Percentiles rank a stretch among this genome's conserved stretches.
These are phyloP conservation scores for Phrynocephalus forsythii DNA, from an alignment of 2,797 vertebrate genomes.

Conservation along the genomic window DNA sequence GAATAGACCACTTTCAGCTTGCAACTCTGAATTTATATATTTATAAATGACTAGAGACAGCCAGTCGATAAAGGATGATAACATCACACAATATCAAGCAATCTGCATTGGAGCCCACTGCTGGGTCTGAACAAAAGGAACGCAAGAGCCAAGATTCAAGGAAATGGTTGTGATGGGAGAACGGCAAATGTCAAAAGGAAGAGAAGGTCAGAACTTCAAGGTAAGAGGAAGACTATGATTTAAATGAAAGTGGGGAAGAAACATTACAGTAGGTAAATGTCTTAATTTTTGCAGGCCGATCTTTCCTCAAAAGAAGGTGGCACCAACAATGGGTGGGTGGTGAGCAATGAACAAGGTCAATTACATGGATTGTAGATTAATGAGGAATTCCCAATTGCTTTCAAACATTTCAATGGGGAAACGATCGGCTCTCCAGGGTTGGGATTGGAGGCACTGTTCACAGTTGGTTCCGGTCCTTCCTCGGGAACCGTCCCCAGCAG, in stretches of 20 bases:
- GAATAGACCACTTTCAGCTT: constrained; percentile 64
- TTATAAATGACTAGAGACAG: constrained; percentile 70
- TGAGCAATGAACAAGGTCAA: too few relatives aligned
- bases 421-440: too few relatives aligned
- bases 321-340: background rate
- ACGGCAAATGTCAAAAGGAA: constrained; percentile 58
- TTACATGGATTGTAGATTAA: background rate
- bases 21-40: constrained; percentile 73
- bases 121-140: constrained; percentile 62
- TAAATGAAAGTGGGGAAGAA: constrained; percentile 34
- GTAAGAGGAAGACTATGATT: background rate
- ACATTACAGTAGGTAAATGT: constrained; percentile 48
- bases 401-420: background rate
- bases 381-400: background rate
- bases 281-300: constrained; percentile 34
- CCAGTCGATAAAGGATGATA: constrained; percentile 74
- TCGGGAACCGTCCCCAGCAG: too few relatives aligned
- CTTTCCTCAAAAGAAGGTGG: background rate
- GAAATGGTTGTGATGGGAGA: constrained; percentile 62
- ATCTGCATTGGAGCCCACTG: constrained; percentile 73
- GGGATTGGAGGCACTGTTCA: too few relatives aligned
- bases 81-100: constrained; percentile 71
- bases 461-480: too few relatives aligned
- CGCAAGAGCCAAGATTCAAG: constrained; percentile 58
- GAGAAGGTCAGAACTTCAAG: constrained; percentile 20